Percentiles rank a stretch among this genome's conserved stretches.
These are phyloP conservation scores for Apolygus lucorum DNA, from an alignment of 1,140 invertebrate genomes.

Conservation along the genomic window DNA sequence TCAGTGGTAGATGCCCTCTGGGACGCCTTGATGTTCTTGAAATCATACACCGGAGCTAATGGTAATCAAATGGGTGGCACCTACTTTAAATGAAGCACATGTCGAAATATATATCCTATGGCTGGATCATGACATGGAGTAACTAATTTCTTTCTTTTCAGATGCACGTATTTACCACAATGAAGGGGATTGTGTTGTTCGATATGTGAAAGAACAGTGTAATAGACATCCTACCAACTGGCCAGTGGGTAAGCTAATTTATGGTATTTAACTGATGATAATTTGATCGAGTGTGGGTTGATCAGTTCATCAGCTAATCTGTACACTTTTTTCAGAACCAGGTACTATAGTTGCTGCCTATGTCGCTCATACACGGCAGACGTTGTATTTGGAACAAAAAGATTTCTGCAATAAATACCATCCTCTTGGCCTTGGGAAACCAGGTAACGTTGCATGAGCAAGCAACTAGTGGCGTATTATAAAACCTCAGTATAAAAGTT, in stretches of 20 bases:
- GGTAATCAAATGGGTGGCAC: background rate
- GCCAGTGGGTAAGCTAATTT: background rate
- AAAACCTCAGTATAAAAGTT: no score
- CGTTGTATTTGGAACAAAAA: background rate
- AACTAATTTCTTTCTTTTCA: background rate
- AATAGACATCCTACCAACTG: background rate
- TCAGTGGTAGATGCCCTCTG: background rate
- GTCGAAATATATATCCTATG: background rate
- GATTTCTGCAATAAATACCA: background rate
- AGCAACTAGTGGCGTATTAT: background rate
- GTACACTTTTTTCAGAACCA: constrained; percentile 4
- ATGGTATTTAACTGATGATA: no score
- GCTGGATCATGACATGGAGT: no score
- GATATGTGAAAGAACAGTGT: background rate
- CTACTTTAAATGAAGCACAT: background rate
- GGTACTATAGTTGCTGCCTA: background rate
- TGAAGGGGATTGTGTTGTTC: background rate
- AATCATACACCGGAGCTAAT: background rate
- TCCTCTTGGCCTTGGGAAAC: background rate
- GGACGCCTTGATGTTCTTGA: background rate
- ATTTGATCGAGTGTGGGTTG: no score
- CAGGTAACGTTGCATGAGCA: background rate
- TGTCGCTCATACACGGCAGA: background rate
- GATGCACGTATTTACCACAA: background rate
- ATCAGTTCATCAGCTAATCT: no score